These are phyloP conservation scores for Fulica atra DNA, from an alignment of 2,113 vertebrate species.

Conservation along the genomic window DNA sequence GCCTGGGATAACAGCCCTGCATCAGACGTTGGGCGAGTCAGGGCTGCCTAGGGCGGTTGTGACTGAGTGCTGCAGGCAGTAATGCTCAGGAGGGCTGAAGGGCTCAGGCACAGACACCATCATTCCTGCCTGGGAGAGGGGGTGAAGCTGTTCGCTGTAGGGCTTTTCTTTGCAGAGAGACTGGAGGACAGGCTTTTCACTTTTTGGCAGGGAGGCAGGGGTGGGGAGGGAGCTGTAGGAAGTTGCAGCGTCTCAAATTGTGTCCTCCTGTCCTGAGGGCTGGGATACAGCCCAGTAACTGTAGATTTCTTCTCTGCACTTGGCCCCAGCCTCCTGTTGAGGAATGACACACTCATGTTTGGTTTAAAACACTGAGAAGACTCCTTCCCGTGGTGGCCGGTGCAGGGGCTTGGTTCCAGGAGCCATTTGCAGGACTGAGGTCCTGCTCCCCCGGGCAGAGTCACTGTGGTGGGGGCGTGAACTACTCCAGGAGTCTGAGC, in stretches of 20 bases:
- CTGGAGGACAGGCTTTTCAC: not conserved
- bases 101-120: not conserved
- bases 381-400: fast-evolving
- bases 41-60: not conserved
- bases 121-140: not conserved
- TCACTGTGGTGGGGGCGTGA: fast-evolving
- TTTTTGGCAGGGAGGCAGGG: not conserved
- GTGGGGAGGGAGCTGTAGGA: not conserved
- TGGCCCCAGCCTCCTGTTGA: not conserved
- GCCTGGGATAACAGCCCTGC: not conserved
- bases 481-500: not conserved
- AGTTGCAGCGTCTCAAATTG: not conserved
- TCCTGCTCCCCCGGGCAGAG: not conserved
- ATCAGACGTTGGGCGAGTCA: fast-evolving
- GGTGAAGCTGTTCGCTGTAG: not conserved
- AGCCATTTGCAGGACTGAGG: not conserved
- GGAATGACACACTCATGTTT: not conserved
- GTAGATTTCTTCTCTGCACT: not conserved
- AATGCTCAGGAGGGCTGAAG: not conserved
- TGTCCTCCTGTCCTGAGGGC: not conserved
- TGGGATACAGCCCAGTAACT: not conserved
- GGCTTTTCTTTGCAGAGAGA: not conserved
- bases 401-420: not conserved
- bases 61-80: not conserved
- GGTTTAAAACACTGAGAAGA: fast-evolving